Conservation (phyloP, 2,888 invertebrate genomes). For the Beris chalybata region DNA sequence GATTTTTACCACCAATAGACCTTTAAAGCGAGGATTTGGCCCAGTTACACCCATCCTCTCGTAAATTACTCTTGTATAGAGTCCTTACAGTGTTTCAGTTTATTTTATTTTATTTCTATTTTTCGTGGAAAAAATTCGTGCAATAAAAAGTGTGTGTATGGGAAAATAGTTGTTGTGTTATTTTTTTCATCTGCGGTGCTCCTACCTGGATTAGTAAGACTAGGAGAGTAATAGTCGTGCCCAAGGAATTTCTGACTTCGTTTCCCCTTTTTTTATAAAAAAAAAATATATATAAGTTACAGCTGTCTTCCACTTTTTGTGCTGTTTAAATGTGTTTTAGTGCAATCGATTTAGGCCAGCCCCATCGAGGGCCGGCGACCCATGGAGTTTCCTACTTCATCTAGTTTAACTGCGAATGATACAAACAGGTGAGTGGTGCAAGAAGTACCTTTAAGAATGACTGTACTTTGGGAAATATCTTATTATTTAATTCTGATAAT, state of each 20-base stretch:
- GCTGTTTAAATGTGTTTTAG: slow-evolving; percentile 54
- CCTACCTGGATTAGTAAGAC: not conserved
- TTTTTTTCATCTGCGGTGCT: not conserved
- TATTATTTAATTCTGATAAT: too few species aligned
- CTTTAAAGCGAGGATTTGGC: slow-evolving; percentile 17
- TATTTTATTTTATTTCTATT: slow-evolving; percentile 10
- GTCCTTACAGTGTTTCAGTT: slow-evolving; percentile 19
- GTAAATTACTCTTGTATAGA: slow-evolving; percentile 1
- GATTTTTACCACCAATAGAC: too few species aligned
- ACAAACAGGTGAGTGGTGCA: slow-evolving; percentile 47
- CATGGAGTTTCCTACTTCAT: slow-evolving; percentile 57
- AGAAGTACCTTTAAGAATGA: not conserved
- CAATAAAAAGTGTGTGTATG: not conserved
- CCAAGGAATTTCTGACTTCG: slow-evolving; percentile 1
- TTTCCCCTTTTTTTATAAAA: slow-evolving; percentile 25
- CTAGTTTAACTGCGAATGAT: slow-evolving; percentile 47
- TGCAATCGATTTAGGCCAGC: slow-evolving; percentile 53
- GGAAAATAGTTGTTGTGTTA: not conserved
- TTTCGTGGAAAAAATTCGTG: slow-evolving; percentile 5
- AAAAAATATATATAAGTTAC: too few species aligned
- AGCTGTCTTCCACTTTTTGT: slow-evolving; percentile 34
- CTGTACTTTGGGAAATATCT: too few species aligned
- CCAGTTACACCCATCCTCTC: slow-evolving; percentile 20
- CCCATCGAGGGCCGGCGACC: slow-evolving; percentile 57
- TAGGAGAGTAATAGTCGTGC: slow-evolving; percentile 10